Base-by-base conservation (phyloP, 2,888 invertebrate genomes). In the Thyatira batis region DNA sequence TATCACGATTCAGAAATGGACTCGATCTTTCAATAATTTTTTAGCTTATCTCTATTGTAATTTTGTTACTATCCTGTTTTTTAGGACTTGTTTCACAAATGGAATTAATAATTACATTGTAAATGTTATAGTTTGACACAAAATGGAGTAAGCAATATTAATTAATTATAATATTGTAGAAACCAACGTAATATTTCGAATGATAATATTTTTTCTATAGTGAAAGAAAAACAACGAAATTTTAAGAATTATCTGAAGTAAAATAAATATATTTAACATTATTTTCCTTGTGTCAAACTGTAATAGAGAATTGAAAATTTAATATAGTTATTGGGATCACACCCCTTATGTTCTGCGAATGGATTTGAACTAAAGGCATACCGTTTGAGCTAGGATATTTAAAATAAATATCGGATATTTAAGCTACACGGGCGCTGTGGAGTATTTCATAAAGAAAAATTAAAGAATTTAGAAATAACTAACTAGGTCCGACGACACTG, bases 11-110 rank as follows among this genome's bases (percentile, higher is more conserved):
- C 55, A 44, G 11, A 20, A 52, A 58, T 65, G 39, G 61, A 61
- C 71, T 65, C 68, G 65, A 58, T 61, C 65, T 23, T 30, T 46
- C 25, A 2, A 23, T 23, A 43, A 43, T 17, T 17, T n/a, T 1
- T 17, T 43, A 17, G 17, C 17, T n/a, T 13, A 13, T 6, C 10
- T 11, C 1, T 73, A 65, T 57, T 52, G 51, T 68, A 64, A 67
- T 65, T 71, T 67, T 65, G 28, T 61, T 70, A 46, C 13, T 46
- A 25, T 46, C 21, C 23, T 25, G 5, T 59, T 51, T 51, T n/a
- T 50, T 56, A 55, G 55, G 65, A 54, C 52, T 57, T 54, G 53
- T 58, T 46, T 45, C 51, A 50, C 54, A 59, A 54, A 52, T 49
- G 28, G 53, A 39, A 25, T 49, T 33, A 51, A 33, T 27, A 8